Percentiles rank a stretch among this genome's conserved stretches.
These are phyloP conservation scores for Drosophila teissieri DNA, from an alignment of 1,140 invertebrate species.

Conservation along the genomic window DNA sequence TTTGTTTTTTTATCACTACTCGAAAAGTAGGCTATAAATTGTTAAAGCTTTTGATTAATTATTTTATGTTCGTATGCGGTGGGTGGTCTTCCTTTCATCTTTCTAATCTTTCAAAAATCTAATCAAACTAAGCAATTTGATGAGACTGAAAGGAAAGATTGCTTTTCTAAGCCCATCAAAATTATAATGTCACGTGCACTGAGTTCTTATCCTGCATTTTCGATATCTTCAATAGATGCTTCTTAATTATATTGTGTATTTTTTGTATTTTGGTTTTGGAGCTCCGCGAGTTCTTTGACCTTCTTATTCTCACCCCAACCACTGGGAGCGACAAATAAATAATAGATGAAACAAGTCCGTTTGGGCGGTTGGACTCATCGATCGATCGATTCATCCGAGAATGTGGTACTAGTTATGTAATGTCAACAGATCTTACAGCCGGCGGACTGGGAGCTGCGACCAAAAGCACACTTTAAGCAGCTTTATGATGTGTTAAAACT, in stretches of 20 bases:
- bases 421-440: constrained; percentile 19
- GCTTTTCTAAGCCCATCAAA: too few relatives aligned
- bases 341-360: constrained; percentile 26
- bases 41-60: constrained; percentile 1
- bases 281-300: constrained; percentile 27
- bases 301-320: neutral
- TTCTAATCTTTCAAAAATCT: neutral
- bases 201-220: too few relatives aligned
- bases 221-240: too few relatives aligned
- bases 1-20: neutral
- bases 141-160: too few relatives aligned
- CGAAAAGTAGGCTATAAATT: constrained; percentile 1
- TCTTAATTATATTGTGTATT: neutral
- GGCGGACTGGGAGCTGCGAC: constrained; percentile 3
- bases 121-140: neutral
- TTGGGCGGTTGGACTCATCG: neutral
- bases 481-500: constrained; percentile 71
- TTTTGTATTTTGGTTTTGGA: neutral
- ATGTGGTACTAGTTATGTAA: constrained; percentile 55
- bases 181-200: too few relatives aligned
- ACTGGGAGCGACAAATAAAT: constrained; percentile 22
- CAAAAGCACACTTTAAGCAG: constrained; percentile 57
- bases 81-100: neutral
- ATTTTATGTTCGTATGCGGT: neutral
- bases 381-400: constrained; percentile 1